phyloP scores from a whole-genome alignment of 2,113 vertebrate genomes.

The Rhinopithecus roxellana region DNA sequence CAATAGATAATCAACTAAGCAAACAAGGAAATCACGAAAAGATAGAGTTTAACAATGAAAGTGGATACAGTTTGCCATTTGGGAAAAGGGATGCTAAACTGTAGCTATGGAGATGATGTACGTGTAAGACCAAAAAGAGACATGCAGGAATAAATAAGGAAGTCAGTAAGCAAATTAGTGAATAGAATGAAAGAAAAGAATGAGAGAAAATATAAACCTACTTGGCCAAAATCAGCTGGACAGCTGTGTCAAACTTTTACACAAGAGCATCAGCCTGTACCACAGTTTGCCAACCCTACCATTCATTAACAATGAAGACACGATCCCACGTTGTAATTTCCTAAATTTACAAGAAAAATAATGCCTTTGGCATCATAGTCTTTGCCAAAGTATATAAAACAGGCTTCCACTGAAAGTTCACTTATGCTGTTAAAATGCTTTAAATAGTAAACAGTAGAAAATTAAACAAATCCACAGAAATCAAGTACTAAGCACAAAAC shows the following conservation, averaged over 20 bases:
- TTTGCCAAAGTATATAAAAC: background rate
- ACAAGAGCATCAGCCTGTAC: background rate
- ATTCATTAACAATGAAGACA: background rate
- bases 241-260: background rate
- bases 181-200: background rate
- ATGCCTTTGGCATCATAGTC: background rate
- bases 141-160: background rate
- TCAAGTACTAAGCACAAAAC: constrained; percentile 25
- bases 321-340: background rate
- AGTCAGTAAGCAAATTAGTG: background rate
- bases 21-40: constrained; percentile 18
- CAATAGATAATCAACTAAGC: background rate
- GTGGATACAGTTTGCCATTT: background rate
- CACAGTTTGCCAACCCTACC: background rate
- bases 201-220: background rate
- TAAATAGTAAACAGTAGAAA: constrained; percentile 49
- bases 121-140: background rate
- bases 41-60: background rate
- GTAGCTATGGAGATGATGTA: background rate
- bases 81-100: background rate
- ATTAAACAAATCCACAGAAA: constrained; percentile 53
- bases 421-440: constrained; percentile 24
- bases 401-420: constrained; percentile 29
- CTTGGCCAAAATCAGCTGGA: background rate
- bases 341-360: constrained; percentile 23